A percentile compares a stretch with the other conserved stretches of the same genome.
phyloP scores from a whole-genome alignment of 2,113 vertebrate species.

The Probosciger aterrimus region DNA sequence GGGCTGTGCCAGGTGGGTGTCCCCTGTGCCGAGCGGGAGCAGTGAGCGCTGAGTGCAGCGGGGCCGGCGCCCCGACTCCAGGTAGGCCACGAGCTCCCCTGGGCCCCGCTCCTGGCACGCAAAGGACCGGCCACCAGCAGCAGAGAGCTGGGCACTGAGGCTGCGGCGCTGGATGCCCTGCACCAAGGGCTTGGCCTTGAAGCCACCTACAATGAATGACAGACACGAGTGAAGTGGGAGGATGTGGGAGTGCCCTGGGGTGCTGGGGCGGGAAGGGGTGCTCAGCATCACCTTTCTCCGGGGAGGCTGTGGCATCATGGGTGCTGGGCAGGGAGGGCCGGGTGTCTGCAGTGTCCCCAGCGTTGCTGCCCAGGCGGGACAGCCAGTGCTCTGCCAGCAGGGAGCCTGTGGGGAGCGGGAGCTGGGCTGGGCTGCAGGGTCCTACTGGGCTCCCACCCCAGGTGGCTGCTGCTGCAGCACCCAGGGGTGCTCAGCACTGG shows the following conservation, averaged over 20 bases:
- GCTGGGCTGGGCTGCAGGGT: not conserved
- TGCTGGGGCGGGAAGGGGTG: too few species aligned
- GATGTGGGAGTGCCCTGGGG: not conserved
- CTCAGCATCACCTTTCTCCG: conserved; percentile 72
- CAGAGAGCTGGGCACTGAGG: conserved; percentile 77
- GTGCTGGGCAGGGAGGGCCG: conserved; percentile 62
- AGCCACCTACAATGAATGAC: conserved; percentile 66
- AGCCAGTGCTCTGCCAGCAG: conserved; percentile 88
- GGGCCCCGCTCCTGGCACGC: conserved; percentile 48
- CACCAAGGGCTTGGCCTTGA: conserved; percentile 72
- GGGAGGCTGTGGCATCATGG: conserved; percentile 51
- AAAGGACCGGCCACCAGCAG: conserved; percentile 77
- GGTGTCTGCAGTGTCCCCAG: conserved; percentile 69
- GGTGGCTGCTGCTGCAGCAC: not conserved
- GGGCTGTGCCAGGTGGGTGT: too few species aligned
- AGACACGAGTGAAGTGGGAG: not conserved
- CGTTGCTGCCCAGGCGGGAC: conserved; percentile 74
- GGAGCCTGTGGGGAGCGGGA: conserved; percentile 70
- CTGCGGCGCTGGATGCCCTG: conserved; percentile 78
- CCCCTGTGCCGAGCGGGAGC: conserved; percentile 62
- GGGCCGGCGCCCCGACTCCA: conserved; percentile 86
- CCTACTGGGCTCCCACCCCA: accelerated
- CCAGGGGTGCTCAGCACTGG: not conserved
- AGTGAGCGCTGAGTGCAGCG: conserved; percentile 85
- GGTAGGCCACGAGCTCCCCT: conserved; percentile 84